phyloP scores from a whole-genome alignment of 2,888 invertebrate species.

The Lycaena phlaeas region DNA sequence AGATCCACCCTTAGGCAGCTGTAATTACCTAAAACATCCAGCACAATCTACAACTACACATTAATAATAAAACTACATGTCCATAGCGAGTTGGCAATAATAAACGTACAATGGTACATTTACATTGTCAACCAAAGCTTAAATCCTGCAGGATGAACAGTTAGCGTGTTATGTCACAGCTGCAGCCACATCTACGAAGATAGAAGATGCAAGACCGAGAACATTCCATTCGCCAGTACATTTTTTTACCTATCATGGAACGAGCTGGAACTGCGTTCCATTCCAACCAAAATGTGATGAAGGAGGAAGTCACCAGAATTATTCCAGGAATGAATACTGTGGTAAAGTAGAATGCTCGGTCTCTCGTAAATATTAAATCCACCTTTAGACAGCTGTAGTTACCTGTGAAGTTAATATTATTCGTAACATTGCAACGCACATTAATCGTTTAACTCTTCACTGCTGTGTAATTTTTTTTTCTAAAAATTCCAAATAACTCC shows the following conservation, averaged over 20 bases:
- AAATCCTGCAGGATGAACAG: slow-evolving; percentile 40
- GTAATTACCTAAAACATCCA: slow-evolving; percentile 87
- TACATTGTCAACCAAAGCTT: slow-evolving; percentile 45
- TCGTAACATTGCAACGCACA: slow-evolving; percentile 38
- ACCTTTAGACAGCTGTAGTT: slow-evolving; percentile 93
- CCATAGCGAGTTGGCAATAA: slow-evolving; percentile 27
- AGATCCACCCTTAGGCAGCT: slow-evolving; percentile 95
- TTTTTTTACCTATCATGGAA: slow-evolving; percentile 86
- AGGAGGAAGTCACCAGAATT: slow-evolving; percentile 89
- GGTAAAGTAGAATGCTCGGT: slow-evolving; percentile 92
- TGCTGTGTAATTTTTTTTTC: slow-evolving; percentile 1
- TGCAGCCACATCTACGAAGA: slow-evolving; percentile 54
- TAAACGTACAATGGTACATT: slow-evolving; percentile 21
- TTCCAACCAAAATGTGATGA: slow-evolving; percentile 92
- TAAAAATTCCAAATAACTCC: slow-evolving; percentile 65
- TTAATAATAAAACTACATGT: slow-evolving; percentile 26
- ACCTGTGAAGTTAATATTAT: slow-evolving; percentile 74
- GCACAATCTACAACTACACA: slow-evolving; percentile 51
- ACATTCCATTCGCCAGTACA: slow-evolving; percentile 49
- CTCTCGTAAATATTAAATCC: slow-evolving; percentile 89
- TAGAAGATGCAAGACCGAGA: slow-evolving; percentile 53
- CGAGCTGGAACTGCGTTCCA: slow-evolving; percentile 92
- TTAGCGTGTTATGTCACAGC: slow-evolving; percentile 61
- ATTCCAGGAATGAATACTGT: slow-evolving; percentile 93
- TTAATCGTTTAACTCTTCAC: slow-evolving; percentile 19